phyloP scores from a whole-genome alignment of 2,113 vertebrate genomes.

The Monopterus albus region DNA sequence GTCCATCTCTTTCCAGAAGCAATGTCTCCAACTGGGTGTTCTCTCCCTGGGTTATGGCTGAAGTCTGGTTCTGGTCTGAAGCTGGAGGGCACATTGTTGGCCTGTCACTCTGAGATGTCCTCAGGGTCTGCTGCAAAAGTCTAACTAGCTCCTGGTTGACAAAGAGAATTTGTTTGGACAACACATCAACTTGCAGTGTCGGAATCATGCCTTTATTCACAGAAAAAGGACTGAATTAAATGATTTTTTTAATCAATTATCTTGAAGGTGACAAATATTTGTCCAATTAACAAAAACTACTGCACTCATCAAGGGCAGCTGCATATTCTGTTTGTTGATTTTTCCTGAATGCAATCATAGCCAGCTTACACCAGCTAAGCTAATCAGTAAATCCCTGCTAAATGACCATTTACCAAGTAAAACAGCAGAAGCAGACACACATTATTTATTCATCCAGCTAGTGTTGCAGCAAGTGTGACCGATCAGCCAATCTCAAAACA shows the following conservation, averaged over 20 bases:
- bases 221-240: background rate
- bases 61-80: constrained; percentile 56
- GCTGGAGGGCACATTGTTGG: constrained; percentile 61
- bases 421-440: background rate
- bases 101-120: constrained; percentile 90
- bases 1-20: constrained; percentile 87
- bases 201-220: background rate
- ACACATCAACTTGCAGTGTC: background rate
- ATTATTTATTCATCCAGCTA: background rate
- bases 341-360: no score
- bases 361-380: no score
- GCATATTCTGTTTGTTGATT: no score
- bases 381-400: background rate
- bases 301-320: no score
- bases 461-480: background rate
- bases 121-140: constrained; percentile 94
- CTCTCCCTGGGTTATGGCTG: constrained; percentile 70
- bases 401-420: background rate
- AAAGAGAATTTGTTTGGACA: background rate
- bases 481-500: constrained; percentile 12
- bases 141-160: constrained; percentile 91
- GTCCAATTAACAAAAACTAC: no score
- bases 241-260: no score
- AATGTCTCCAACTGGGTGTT: constrained; percentile 49
- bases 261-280: no score